These are phyloP conservation scores for Geophilus truncorum DNA, from an alignment of 2,888 invertebrate genomes.

Conservation along the genomic window DNA sequence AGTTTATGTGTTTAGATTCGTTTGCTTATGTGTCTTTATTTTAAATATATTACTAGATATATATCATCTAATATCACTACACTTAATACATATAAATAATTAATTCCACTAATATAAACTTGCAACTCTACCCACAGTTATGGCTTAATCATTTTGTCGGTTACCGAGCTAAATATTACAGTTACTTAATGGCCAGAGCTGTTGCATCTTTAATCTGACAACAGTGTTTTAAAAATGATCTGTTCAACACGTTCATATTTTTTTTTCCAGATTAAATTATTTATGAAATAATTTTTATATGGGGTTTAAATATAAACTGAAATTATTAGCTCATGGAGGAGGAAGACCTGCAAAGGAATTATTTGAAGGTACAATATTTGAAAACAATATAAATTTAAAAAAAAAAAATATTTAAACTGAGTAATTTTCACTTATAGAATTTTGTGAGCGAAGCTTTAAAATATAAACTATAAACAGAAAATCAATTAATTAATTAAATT, in stretches of 20 bases:
- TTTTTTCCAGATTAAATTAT: not conserved
- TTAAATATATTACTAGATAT: no score
- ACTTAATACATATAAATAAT: no score
- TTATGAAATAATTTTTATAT: conserved; percentile 50
- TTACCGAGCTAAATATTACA: conserved; percentile 98
- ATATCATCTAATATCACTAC: no score
- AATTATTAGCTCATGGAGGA: conserved; percentile 81
- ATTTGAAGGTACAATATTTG: conserved; percentile 49
- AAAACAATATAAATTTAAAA: not conserved
- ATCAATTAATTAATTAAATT: no score
- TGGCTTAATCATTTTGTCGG: conserved; percentile 94
- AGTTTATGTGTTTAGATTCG: no score
- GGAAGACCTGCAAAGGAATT: conserved; percentile 73
- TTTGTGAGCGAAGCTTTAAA: conserved; percentile 76
- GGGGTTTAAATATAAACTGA: conserved; percentile 70
- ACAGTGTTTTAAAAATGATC: conserved; percentile 71
- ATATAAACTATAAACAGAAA: conserved; percentile 44
- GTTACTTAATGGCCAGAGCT: conserved; percentile 90
- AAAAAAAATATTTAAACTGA: no score
- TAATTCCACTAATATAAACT: no score
- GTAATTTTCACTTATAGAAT: no score
- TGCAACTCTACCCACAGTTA: no score
- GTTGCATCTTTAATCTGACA: conserved; percentile 92
- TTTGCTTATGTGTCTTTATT: no score
- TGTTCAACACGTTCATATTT: conserved; percentile 54